These are phyloP conservation scores for Harpegnathos saltator DNA, from an alignment of 1,140 invertebrate species.

Conservation along the genomic window DNA sequence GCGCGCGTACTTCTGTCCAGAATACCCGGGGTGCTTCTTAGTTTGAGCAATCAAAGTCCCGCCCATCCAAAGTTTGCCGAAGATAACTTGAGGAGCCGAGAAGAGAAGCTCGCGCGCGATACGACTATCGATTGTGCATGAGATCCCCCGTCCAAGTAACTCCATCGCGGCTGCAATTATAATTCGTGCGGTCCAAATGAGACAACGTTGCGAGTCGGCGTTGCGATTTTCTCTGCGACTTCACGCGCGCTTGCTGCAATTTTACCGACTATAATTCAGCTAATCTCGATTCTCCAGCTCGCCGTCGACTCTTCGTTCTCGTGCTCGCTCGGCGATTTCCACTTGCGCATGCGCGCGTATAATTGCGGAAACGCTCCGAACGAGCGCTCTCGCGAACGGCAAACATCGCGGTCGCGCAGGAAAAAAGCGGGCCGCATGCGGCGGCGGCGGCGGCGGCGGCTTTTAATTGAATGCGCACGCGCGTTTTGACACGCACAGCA, in stretches of 20 bases:
- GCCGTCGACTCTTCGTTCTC: background rate
- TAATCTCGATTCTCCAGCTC: background rate
- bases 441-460: background rate
- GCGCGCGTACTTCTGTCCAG: background rate
- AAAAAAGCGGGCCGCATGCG: conserved; percentile 18
- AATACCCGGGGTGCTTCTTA: too few relatives aligned
- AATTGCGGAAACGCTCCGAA: background rate
- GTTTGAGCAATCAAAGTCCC: background rate
- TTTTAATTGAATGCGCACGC: conserved; percentile 68
- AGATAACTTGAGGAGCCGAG: background rate
- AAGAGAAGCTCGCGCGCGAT: background rate
- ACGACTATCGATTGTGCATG: background rate
- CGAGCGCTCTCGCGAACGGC: background rate
- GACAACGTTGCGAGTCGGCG: background rate
- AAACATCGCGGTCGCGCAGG: conserved; percentile 37
- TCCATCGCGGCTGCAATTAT: background rate
- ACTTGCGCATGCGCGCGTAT: background rate
- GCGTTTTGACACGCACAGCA: conserved; percentile 48
- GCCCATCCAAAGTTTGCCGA: background rate
- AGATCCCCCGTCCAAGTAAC: background rate
- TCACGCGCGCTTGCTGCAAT: background rate
- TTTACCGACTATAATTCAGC: too few relatives aligned
- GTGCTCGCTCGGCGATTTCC: background rate
- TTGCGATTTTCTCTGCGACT: background rate
- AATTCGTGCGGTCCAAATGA: background rate